Evolutionary conservation across 2,888 invertebrate species (phyloP).

Genomic region (Phymatocera aterrima): DNA sequence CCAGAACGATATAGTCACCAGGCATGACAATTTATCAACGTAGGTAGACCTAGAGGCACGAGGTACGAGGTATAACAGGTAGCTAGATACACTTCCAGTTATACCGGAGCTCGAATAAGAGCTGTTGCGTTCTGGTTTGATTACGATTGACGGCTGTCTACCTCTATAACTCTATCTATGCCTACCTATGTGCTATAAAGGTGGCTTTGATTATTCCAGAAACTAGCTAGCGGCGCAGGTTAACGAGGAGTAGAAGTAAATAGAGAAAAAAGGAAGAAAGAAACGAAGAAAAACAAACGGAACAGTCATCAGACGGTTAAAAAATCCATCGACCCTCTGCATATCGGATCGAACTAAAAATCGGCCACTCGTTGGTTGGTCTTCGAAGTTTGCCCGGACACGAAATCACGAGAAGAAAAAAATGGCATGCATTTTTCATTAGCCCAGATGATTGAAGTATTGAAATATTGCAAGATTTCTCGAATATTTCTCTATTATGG

Average conservation of each 20-base stretch:
- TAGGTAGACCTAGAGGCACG: neutral
- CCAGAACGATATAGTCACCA: neutral
- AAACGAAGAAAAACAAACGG: neutral
- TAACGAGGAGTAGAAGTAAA: neutral
- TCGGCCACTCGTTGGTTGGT: too few species aligned
- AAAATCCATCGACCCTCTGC: too few species aligned
- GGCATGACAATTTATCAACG: constrained; percentile 16
- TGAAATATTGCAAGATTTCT: too few species aligned
- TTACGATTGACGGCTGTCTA: constrained; percentile 56
- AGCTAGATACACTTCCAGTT: too few species aligned
- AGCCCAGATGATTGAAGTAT: too few species aligned
- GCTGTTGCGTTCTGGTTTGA: constrained; percentile 30
- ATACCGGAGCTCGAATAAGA: constrained; percentile 3
- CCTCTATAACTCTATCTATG: constrained; percentile 40
- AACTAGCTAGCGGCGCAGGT: neutral
- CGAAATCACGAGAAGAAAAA: neutral
- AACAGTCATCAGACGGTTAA: too few species aligned
- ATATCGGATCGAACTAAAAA: too few species aligned
- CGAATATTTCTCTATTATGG: too few species aligned
- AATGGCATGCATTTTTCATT: too few species aligned
- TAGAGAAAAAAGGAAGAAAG: neutral
- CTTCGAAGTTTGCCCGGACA: too few species aligned
- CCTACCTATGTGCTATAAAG: too few species aligned
- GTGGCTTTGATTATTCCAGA: constrained; percentile 1
- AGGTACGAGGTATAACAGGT: too few species aligned